Evolutionary conservation across 2,113 vertebrate genomes (phyloP), one percentile per base, ranked within the genome.

Genomic region (Caracal caracal): DNA sequence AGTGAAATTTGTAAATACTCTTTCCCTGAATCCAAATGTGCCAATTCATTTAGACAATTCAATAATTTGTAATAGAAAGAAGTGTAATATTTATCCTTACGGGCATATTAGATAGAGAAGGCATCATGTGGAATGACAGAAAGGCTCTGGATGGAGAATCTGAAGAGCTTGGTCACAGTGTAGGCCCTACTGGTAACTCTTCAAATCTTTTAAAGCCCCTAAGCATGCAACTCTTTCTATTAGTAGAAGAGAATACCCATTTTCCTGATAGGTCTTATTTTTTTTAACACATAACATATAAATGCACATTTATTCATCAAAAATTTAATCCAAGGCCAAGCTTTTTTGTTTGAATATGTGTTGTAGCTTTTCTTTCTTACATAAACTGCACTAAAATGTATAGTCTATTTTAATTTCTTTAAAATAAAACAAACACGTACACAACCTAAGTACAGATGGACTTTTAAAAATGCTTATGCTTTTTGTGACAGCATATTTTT

Each of bases 381-480:
- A 63, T 79, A 79, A 93, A 61, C 15, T 79, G 10, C 33, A 95
- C 53, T 56, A 90, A 87, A 88, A 78, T n/a, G 13, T 68, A 85
- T 71, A 56, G 17, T 81, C 15, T 86, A 43, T 80, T 79, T 87
- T 28, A 81, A 76, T 63, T 63, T 86, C 61, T 90, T 94, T 56
- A 63, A 93, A 85, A 90, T 75, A 93, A 88, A 49, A 92, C 8
- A 96, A 88, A 91, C 90, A 71, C 53, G 9, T 40, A 40, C 24
- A 51, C 10, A 47, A 80, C 16, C 8, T 20, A 82, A 87, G 8
- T 80, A 56, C 30, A 83, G 1, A 56, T 30, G 11, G 16, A 78
- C 63, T 87, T 94, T 49, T n/a, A 10, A 79, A 94, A 94, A 82
- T 71, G n/a, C 24, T 65, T 94, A 40, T 30, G 13, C 10, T 87